phyloP scores from a whole-genome alignment of 2,888 invertebrate species.

The Hirudinaria manillensis region DNA sequence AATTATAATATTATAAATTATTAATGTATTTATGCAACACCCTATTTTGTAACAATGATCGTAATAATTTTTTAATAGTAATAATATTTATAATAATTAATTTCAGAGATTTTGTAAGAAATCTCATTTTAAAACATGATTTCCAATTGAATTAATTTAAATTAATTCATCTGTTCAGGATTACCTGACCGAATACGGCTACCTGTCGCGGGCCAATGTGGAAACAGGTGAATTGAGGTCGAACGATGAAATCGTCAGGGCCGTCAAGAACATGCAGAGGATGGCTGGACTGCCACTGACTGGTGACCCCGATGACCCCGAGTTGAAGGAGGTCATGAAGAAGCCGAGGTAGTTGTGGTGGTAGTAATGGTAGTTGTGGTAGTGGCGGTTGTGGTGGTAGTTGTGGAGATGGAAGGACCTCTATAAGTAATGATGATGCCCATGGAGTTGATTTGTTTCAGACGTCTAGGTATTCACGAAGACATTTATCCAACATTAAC shows the following conservation, averaged over 20 bases:
- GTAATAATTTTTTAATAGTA: too few species aligned
- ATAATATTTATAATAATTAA: too few species aligned
- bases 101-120: too few species aligned
- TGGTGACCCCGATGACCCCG: slow-evolving; percentile 68
- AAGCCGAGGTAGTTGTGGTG: slow-evolving; percentile 1
- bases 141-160: neutral
- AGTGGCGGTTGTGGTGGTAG: too few species aligned
- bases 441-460: too few species aligned
- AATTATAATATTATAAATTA: too few species aligned
- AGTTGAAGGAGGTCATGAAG: neutral
- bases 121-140: neutral
- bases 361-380: neutral
- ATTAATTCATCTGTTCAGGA: neutral
- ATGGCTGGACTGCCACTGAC: slow-evolving; percentile 74
- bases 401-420: neutral
- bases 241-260: slow-evolving; percentile 74
- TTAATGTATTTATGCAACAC: too few species aligned
- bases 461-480: too few species aligned
- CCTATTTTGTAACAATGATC: too few species aligned
- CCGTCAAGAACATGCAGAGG: slow-evolving; percentile 68
- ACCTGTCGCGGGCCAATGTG: slow-evolving; percentile 67
- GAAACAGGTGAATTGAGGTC: slow-evolving; percentile 78
- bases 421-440: too few species aligned
- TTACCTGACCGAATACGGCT: slow-evolving; percentile 82
- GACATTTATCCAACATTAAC: too few species aligned